Percentiles rank a stretch among this genome's conserved stretches.
These are phyloP conservation scores for Conopomorpha cramerella DNA, from an alignment of 1,140 invertebrate genomes.

Conservation along the genomic window DNA sequence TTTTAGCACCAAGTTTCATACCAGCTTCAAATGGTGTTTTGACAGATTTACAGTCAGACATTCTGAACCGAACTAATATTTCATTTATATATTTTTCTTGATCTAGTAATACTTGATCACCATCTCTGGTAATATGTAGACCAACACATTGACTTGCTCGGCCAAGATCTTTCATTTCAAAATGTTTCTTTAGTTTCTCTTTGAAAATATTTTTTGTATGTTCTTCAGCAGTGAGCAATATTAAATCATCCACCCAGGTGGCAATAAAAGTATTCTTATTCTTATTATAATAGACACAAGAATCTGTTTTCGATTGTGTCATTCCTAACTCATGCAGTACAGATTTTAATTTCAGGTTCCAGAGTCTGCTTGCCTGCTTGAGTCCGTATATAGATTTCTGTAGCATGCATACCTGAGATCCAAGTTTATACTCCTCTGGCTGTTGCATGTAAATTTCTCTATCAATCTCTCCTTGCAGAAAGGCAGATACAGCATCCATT, in stretches of 20 bases:
- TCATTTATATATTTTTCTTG: conserved; percentile 14
- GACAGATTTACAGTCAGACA: conserved; percentile 13
- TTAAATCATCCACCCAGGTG: conserved; percentile 15
- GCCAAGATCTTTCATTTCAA: conserved; percentile 16
- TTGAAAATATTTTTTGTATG: conserved; percentile 5
- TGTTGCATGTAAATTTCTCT: conserved; percentile 41
- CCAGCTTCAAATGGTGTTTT: conserved; percentile 13
- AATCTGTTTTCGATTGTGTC: conserved; percentile 7
- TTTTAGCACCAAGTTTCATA: conserved; percentile 9
- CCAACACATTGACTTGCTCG: conserved; percentile 10
- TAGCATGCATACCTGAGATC: conserved; percentile 11
- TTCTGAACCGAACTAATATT: conserved; percentile 9
- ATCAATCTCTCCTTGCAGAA: conserved; percentile 23
- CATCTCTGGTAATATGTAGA: conserved; percentile 9
- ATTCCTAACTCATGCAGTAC: conserved; percentile 12
- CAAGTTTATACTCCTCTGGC: conserved; percentile 9
- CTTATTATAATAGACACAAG: conserved; percentile 5
- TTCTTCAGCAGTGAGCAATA: conserved; percentile 9
- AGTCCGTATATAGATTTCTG: conserved; percentile 33
- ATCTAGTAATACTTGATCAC: conserved; percentile 8
- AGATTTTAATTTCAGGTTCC: conserved; percentile 13
- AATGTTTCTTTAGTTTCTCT: conserved; percentile 8
- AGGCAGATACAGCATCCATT: conserved; percentile 29
- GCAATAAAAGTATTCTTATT: conserved; percentile 8
- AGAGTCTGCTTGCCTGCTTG: conserved; percentile 19